Evolutionary conservation across 2,888 invertebrate genomes (phyloP), one percentile per base, ranked within the genome.

Genomic region (Aleiodes alternator): DNA sequence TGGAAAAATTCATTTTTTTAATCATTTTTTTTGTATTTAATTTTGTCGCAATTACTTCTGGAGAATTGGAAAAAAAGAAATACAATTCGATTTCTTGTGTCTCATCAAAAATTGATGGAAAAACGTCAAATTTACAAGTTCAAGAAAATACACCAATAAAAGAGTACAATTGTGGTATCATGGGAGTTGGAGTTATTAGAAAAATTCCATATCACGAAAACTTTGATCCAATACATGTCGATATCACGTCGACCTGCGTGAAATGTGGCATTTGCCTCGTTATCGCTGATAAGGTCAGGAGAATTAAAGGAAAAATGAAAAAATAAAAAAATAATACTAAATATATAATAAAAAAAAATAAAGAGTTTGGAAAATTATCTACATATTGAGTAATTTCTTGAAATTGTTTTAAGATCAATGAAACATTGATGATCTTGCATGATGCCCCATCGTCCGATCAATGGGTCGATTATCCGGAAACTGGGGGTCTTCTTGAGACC

Each of bases 251-350:
- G 1, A 87, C 82, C 4, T 88, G 88, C 50, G 68, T 88, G n/a
- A 82, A 84, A 80, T 88, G 88, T 73, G 84, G 85, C 57, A 82
- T 87, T 61, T 88, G 88, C 29, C 80, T 86, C 4, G 84, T 85
- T 0, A 82, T 88, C 64, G 87, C 85, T 50, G 83, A 86, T 51
- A 81, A 86, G 84, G 88, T 88, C 77, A 48, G 68, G 69, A 29
- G 12, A n/a, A 14, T 14, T 3, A 7, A 31, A 68, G 4, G 23
- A 56, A 23, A 7, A 23, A 23, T 23, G 2, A 34, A 6, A 23
- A 23, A 23, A 23, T 23, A 23, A 23, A 23, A 23, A 23, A 23
- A 23, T n/a, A n/a, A n/a, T n/a, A n/a, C n/a, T n/a, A n/a, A n/a
- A n/a, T n/a, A n/a, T n/a, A 23, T 23, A 23, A 34, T 16, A 4